phyloP scores from a whole-genome alignment of 2,113 vertebrate species.

The Rhinopithecus roxellana region DNA sequence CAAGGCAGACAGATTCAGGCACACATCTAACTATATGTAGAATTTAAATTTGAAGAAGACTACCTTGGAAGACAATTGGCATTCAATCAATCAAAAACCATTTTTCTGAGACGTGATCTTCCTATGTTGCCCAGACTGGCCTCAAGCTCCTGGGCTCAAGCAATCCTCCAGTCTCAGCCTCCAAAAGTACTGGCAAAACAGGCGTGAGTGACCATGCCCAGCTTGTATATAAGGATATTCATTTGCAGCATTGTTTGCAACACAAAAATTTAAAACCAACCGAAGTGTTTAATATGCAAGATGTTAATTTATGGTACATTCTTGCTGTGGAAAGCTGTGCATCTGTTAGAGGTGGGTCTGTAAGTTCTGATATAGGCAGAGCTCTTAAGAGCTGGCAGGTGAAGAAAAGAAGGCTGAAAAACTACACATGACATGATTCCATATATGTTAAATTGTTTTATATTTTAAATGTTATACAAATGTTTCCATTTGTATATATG shows the following conservation, averaged over 20 bases:
- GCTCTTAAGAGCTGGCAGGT: neutral
- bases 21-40: neutral
- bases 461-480: neutral
- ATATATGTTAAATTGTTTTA: neutral
- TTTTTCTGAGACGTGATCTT: too few species aligned
- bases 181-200: too few species aligned
- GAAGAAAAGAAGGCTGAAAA: neutral
- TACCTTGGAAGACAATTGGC: neutral
- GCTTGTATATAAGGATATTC: neutral
- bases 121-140: too few species aligned
- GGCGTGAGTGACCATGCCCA: too few species aligned
- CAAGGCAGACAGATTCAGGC: neutral
- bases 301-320: neutral
- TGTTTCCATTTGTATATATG: neutral
- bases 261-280: neutral
- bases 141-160: too few species aligned
- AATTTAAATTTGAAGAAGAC: constrained; percentile 3
- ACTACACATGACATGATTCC: neutral
- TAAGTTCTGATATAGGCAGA: neutral
- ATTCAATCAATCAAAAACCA: neutral
- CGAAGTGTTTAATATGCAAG: neutral
- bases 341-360: neutral
- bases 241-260: constrained; percentile 19
- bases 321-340: neutral
- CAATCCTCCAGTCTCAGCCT: too few species aligned